Evolutionary conservation across 92 coral and sea anemone species (phyloP), one percentile per base, ranked within the genome.

Genomic region (Siderastrea siderea): DNA sequence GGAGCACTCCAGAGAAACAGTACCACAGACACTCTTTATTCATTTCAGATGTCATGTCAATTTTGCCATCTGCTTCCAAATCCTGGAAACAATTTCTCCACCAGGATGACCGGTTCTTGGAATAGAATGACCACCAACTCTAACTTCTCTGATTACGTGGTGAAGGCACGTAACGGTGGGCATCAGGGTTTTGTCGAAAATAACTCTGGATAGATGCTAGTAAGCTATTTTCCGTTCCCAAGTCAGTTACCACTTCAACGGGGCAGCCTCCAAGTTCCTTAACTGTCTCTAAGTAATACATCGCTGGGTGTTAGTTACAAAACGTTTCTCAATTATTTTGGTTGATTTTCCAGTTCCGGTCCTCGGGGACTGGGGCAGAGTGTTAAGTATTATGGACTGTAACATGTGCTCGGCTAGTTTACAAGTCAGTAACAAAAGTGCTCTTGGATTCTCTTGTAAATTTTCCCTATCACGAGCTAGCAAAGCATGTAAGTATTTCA

Each of bases 141-240:
- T 93, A 92, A 38, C 90, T 90, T 16, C 92, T 43, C 67, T 93
- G 96, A 85, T 87, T 90, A 48, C 87, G 68, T 70, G 94, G 91
- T 61, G 96, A 88, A 19, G 91, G 26, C 43, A 87, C 94, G 81
- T 93, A 93, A 16, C 93, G 84, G 68, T 91, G 91, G 44, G 91
- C 84, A 87, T 90, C 96, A 52, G 92, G 82, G 87, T 90, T 90
- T 61, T 93, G 74, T 38, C 92, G 84, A 60, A 93, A 86, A 74
- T 65, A 90, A 50, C 89, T 76, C 82, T 93, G 94, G 54, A 87
- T 81, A 62, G 94, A 68, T 68, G 93, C 94, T 9, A 83, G 90
- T 70, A 90, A 61, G 51, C 96, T 90, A 90, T 90, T 93, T 79
- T 93, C 93, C 65, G 96, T 90, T 77, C 95, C 87, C 68, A 92